Evolutionary conservation across 1,140 invertebrate genomes (phyloP), one percentile per base, ranked within the genome.

Genomic region (Trichoplusia ni): DNA sequence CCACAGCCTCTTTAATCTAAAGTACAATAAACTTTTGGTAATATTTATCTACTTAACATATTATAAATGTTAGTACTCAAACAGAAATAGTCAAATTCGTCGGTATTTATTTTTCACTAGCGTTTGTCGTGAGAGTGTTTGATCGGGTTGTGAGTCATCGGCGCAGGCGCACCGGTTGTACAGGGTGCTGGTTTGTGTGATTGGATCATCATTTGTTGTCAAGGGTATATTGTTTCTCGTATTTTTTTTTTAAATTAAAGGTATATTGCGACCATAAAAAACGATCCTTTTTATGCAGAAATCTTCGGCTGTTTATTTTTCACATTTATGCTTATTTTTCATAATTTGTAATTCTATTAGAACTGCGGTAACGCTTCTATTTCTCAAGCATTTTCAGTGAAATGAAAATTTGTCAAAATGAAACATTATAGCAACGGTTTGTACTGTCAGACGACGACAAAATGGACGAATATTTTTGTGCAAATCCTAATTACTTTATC

Each of bases 41-140:
- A 46, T 33, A 14, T 46, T 23, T 47, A 37, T 37, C 19, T 60
- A 33, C 29, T 35, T 18, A 60, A 60, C 42, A 31, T 19, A 38
- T 11, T 56, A 58, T 42, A 29, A 58, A 58, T 19, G n/a, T 61
- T 54, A 53, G 51, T 38, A 54, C 46, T 21, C 27, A 40, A 56
- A 49, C 27, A 60, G 19, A 49, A 29, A 56, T 58, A 38, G 38
- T 65, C 29, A 69, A 64, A 65, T 65, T 64, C 37, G 29, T 56
- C 21, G 44, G 38, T 71, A 67, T 80, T 75, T 76, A 75, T 81
- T 84, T 84, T 84, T 79, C 77, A 81, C 72, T 79, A 73, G 69
- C 71, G 69, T 76, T 79, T 82, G 77, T 81, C 76, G 75, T 78
- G 80, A 80, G 81, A 76, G 74, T 80, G 75, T 85, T 85, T 82